Percentiles rank a stretch among this genome's conserved stretches.
Conservation (phyloP, 2,113 vertebrate species). For the Sisor rabdophorus region DNA sequence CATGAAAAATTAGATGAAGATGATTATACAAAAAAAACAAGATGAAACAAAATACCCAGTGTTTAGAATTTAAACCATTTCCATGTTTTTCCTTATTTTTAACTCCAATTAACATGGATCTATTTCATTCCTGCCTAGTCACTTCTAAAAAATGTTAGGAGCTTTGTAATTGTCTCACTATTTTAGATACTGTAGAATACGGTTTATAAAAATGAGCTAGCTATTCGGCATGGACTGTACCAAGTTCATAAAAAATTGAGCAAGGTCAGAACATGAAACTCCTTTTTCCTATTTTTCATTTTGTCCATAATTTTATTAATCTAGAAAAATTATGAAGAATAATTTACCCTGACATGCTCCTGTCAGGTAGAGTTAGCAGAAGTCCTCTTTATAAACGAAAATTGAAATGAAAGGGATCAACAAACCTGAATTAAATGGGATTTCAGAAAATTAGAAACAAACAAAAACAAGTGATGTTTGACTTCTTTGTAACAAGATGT, state of each 20-base stretch:
- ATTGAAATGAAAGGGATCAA: conserved; percentile 37
- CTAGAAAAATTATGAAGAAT: conserved; percentile 59
- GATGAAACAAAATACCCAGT: not conserved
- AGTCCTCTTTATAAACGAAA: conserved; percentile 46
- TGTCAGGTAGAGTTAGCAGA: conserved; percentile 49
- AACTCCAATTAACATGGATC: conserved; percentile 10
- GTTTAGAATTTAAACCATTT: not conserved
- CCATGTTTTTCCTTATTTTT: conserved; percentile 11
- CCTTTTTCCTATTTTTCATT: conserved; percentile 69
- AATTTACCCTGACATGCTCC: conserved; percentile 59
- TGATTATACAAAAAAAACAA: not conserved
- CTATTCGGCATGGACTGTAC: conserved; percentile 53
- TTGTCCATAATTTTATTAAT: conserved; percentile 72
- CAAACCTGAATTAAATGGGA: not conserved
- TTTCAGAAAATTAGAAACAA: not conserved
- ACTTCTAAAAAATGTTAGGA: conserved; percentile 35
- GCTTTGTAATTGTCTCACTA: conserved; percentile 64
- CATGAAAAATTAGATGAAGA: not conserved
- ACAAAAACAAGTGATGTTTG: conserved; percentile 1
- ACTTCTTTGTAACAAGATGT: conserved; percentile 3
- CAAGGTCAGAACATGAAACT: conserved; percentile 73
- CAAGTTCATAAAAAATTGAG: conserved; percentile 75
- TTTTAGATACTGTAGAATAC: conserved; percentile 58
- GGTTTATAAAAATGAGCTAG: conserved; percentile 64
- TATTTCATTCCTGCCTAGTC: conserved; percentile 18